These are phyloP conservation scores for Plumapathes pennacea DNA, from an alignment of 92 coral and sea anemone genomes.

Conservation along the genomic window DNA sequence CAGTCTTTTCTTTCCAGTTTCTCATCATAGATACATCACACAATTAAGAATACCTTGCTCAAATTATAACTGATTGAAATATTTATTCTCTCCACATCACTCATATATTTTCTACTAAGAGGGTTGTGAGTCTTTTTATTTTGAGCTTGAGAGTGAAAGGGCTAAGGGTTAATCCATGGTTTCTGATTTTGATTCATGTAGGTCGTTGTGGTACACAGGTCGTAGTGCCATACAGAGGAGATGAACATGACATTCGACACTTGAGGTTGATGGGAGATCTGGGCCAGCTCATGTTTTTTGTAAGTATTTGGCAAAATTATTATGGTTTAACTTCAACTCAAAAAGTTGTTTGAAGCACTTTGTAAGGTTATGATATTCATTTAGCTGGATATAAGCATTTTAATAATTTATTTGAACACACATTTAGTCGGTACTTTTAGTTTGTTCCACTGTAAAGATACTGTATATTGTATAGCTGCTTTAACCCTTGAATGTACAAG, in stretches of 20 bases:
- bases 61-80: neutral
- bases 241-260: slow-evolving; percentile 84
- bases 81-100: neutral
- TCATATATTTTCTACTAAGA: neutral
- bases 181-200: slow-evolving; percentile 1
- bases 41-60: no score
- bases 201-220: slow-evolving; percentile 94
- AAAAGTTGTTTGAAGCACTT: no score
- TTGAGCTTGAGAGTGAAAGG: no score
- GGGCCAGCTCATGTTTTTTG: slow-evolving; percentile 93
- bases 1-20: no score
- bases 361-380: neutral
- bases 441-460: neutral
- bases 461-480: neutral
- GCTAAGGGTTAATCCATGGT: neutral
- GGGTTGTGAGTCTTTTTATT: neutral
- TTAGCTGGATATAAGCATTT: neutral
- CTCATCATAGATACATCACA: no score
- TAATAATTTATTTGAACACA: neutral
- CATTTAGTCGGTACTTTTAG: no score
- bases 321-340: no score
- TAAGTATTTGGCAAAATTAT: slow-evolving; percentile 61
- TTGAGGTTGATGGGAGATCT: slow-evolving; percentile 92
- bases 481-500: neutral
- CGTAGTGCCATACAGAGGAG: slow-evolving; percentile 85